Evolutionary conservation across 2,888 invertebrate species (phyloP).

Genomic region (Melanotus villosus): DNA sequence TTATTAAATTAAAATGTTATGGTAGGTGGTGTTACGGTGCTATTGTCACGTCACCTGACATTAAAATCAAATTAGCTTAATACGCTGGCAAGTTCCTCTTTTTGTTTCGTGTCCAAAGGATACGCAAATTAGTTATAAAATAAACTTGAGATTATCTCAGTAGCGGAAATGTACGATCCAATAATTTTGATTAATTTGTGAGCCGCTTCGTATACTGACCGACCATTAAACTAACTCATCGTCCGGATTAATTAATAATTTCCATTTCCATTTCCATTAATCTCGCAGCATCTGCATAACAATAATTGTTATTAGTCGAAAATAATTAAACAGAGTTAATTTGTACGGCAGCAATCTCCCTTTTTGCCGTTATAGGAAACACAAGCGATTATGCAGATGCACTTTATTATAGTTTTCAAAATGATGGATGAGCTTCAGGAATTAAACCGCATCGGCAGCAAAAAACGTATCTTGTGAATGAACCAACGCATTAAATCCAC

Average conservation of each 20-base stretch:
- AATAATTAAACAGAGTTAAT: slow-evolving; percentile 39
- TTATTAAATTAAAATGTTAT: slow-evolving; percentile 69
- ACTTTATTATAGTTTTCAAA: slow-evolving; percentile 50
- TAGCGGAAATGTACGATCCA: slow-evolving; percentile 46
- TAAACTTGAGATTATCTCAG: slow-evolving; percentile 42
- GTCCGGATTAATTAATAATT: slow-evolving; percentile 41
- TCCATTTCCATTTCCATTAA: slow-evolving; percentile 23
- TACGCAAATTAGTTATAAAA: slow-evolving; percentile 49
- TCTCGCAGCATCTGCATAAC: slow-evolving; percentile 39
- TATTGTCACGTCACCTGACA: slow-evolving; percentile 64
- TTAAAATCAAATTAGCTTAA: slow-evolving; percentile 68
- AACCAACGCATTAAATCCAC: slow-evolving; percentile 33
- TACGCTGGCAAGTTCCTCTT: slow-evolving; percentile 50
- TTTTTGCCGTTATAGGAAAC: slow-evolving; percentile 38
- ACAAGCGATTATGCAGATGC: slow-evolving; percentile 52
- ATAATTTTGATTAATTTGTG: slow-evolving; percentile 46
- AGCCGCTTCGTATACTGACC: slow-evolving; percentile 35
- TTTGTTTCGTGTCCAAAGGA: slow-evolving; percentile 47
- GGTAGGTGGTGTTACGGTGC: slow-evolving; percentile 68
- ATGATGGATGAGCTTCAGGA: slow-evolving; percentile 51
- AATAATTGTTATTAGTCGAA: slow-evolving; percentile 27
- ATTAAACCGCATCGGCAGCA: slow-evolving; percentile 35
- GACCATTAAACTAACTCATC: slow-evolving; percentile 36
- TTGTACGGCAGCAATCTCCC: background rate
- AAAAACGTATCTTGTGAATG: slow-evolving; percentile 38